A percentile compares a stretch with the other conserved stretches of the same genome.
These are phyloP conservation scores for Malacoctenus gilli DNA, from an alignment of 2,797 vertebrate genomes.

Conservation along the genomic window DNA sequence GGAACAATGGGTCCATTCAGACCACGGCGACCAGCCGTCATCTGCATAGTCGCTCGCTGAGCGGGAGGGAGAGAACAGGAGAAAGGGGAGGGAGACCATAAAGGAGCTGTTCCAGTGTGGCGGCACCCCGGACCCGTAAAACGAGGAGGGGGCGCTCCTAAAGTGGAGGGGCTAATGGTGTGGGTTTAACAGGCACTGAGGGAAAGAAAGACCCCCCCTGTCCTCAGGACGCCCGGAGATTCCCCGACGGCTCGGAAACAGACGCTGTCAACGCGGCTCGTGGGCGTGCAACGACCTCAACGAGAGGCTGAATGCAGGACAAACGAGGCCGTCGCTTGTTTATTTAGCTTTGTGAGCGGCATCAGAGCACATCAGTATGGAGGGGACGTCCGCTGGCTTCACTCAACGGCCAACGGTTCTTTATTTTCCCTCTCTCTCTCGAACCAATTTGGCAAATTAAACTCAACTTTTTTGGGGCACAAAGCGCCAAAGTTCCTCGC, in stretches of 20 bases:
- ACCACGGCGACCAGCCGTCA: conserved; percentile 98
- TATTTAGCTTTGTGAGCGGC: conserved; percentile 58
- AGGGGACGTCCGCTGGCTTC: no score
- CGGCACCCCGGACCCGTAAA: conserved; percentile 54
- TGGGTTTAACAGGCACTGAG: conserved; percentile 63
- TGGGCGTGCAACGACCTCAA: conserved; percentile 60
- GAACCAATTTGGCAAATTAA: conserved; percentile 77
- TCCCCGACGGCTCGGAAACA: conserved; percentile 63
- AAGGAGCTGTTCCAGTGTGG: conserved; percentile 74
- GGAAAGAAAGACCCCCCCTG: conserved; percentile 57
- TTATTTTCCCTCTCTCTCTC: conserved; percentile 69
- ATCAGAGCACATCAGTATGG: no score
- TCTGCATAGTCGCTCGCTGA: conserved; percentile 95
- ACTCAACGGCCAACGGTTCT: no score
- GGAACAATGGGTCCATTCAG: conserved; percentile 98
- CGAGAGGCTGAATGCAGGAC: conserved; percentile 54
- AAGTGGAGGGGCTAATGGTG: conserved; percentile 68
- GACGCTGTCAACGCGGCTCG: conserved; percentile 60
- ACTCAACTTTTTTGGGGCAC: conserved; percentile 64
- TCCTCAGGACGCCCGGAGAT: conserved; percentile 62
- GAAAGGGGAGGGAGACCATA: conserved; percentile 67
- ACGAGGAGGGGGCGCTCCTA: conserved; percentile 72
- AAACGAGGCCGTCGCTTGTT: conserved; percentile 51
- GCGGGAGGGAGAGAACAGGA: conserved; percentile 65
- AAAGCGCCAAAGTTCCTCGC: conserved; percentile 71